Conservation (phyloP, 2,888 invertebrate genomes). For the Pycnomerus fuliginosus region DNA sequence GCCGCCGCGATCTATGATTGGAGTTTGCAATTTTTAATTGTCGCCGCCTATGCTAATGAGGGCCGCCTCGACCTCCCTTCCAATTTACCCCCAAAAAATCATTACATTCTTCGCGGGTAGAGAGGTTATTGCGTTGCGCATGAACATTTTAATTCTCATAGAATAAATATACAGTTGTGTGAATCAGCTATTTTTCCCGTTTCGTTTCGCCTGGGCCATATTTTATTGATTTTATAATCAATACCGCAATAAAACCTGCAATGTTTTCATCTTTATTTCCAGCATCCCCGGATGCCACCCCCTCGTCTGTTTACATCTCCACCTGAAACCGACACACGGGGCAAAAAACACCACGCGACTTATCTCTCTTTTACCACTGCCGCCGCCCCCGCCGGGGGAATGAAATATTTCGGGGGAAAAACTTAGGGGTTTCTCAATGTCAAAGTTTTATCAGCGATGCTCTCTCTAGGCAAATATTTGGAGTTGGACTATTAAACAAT, state of each 20-base stretch:
- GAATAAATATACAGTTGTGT: conserved; percentile 50
- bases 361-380: conserved; percentile 5
- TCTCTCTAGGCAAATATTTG: too few species aligned
- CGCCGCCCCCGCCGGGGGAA: conserved; percentile 2
- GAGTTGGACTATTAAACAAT: too few species aligned
- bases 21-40: conserved; percentile 44
- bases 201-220: conserved; percentile 51
- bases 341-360: conserved; percentile 18
- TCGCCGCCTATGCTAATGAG: conserved; percentile 49
- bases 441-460: too few species aligned
- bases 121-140: conserved; percentile 58
- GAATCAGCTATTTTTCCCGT: conserved; percentile 54
- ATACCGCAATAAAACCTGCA: conserved; percentile 58
- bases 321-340: conserved; percentile 23
- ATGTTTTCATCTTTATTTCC: conserved; percentile 56
- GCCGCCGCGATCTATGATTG: conserved; percentile 22
- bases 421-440: too few species aligned
- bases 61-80: conserved; percentile 50
- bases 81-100: conserved; percentile 84
- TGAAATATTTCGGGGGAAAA: too few species aligned
- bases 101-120: conserved; percentile 73
- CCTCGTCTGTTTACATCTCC: too few species aligned
- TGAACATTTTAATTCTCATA: conserved; percentile 54
- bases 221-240: conserved; percentile 58
- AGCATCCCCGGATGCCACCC: conserved; percentile 42